phyloP scores from a whole-genome alignment of 2,797 vertebrate species.

The Cygnus olor region DNA sequence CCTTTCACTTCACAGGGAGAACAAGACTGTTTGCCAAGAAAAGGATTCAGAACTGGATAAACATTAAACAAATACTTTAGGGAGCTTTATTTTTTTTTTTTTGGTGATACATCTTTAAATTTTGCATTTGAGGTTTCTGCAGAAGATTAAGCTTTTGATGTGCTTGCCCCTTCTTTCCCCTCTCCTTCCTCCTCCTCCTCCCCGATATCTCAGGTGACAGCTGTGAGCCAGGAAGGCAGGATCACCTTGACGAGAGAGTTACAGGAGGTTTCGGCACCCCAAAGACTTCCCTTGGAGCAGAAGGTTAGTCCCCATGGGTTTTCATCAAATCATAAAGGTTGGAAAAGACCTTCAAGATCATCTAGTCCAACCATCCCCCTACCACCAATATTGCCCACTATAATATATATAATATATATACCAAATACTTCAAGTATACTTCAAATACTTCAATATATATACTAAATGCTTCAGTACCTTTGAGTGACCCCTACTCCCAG shows the following conservation, averaged over 20 bases:
- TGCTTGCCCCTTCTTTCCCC: background rate
- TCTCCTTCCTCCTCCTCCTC: background rate
- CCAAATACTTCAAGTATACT: too few species aligned
- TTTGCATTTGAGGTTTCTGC: background rate
- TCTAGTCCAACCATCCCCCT: too few species aligned
- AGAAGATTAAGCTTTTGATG: conserved; percentile 36
- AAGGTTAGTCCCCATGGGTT: background rate
- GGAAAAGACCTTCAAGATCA: too few species aligned
- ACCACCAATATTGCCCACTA: too few species aligned
- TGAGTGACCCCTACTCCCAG: background rate
- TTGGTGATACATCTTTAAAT: conserved; percentile 49
- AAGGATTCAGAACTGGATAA: conserved; percentile 61
- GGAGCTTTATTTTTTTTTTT: conserved; percentile 43
- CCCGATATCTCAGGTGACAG: background rate
- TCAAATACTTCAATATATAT: too few species aligned
- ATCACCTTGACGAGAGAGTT: background rate
- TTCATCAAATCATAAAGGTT: background rate
- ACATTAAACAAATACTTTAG: conserved; percentile 66
- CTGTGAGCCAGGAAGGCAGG: background rate
- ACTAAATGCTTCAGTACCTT: too few species aligned
- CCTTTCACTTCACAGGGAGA: conserved; percentile 58
- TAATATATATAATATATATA: too few species aligned
- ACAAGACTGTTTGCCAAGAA: conserved; percentile 57
- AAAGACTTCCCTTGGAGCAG: background rate
- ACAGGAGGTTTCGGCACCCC: background rate